Percentiles rank a stretch among this genome's conserved stretches.
Evolutionary conservation across 2,888 invertebrate genomes (phyloP).

Genomic region (Chromoteleia sp.): DNA sequence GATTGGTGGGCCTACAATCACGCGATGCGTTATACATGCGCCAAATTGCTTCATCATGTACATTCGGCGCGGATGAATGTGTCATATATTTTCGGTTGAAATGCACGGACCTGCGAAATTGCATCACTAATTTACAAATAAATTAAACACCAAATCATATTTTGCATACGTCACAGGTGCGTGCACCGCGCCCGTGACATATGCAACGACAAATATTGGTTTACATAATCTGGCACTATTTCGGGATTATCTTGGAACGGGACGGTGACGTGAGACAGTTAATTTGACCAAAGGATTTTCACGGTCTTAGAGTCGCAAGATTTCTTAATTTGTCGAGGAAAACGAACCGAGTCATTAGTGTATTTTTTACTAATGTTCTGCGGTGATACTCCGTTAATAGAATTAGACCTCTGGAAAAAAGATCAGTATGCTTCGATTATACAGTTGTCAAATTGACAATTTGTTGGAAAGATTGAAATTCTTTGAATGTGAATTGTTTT

Average conservation of each 20-base stretch:
- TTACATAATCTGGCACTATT: slow-evolving; percentile 77
- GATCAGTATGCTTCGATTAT: neutral
- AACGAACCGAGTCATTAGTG: slow-evolving; percentile 74
- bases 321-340: slow-evolving; percentile 75
- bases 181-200: slow-evolving; percentile 15
- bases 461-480: neutral
- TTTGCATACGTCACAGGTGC: slow-evolving; percentile 51
- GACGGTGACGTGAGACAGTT: slow-evolving; percentile 78
- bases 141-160: slow-evolving; percentile 49
- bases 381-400: neutral
- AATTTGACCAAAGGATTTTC: slow-evolving; percentile 78
- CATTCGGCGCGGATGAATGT: slow-evolving; percentile 75
- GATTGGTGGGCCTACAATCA: slow-evolving; percentile 84
- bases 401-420: slow-evolving; percentile 15
- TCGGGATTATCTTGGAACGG: slow-evolving; percentile 78
- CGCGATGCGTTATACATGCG: slow-evolving; percentile 83
- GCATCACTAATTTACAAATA: slow-evolving; percentile 51
- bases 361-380: slow-evolving; percentile 54
- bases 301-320: slow-evolving; percentile 69
- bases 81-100: slow-evolving; percentile 51
- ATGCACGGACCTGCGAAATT: slow-evolving; percentile 39
- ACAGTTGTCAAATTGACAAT: neutral
- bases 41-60: slow-evolving; percentile 79
- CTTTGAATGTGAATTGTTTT: no score
- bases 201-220: slow-evolving; percentile 75